Evolutionary conservation across 2,113 vertebrate species (phyloP), one percentile per base, ranked within the genome.

Genomic region (Tyto alba): DNA sequence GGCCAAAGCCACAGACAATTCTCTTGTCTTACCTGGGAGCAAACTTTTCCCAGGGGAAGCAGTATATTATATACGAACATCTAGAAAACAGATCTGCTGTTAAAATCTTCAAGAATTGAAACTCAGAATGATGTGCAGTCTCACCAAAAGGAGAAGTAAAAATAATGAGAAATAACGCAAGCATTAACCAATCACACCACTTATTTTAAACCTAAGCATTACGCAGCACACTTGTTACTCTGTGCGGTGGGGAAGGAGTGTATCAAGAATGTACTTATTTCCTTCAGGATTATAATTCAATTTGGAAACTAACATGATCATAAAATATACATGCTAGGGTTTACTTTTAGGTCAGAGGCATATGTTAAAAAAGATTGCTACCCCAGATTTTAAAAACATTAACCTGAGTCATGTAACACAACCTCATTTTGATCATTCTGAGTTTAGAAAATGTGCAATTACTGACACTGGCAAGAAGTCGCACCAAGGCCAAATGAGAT

Each of bases 401-500:
- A 78, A 19, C 45, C 27, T 20, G 0, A 95, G 36, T 72, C 56
- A 63, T 53, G n/a, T 43, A 76, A 71, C 32, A 45, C 10, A 93
- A 85, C 40, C 72, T 82, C 60, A 76, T 87, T 95, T 94, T 93
- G 62, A 92, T 96, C 72, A 87, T 69, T 89, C 38, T 41, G 50
- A 59, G 50, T 68, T 93, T 66, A 87, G 73, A 94, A 95, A 90
- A 92, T 77, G 41, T 81, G 57, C 78, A 94, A 86, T 95, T 93
- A 92, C 66, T 89, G 67, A 82, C 52, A 21, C 66, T 79, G 60
- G 80, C 52, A 89, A 89, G 85, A 96, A 92, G 77, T 89, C 88
- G 92, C 64, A 92, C 20, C 32, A 87, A 81, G 84, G 78, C 56
- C 80, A 94, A 91, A 94, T 45, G 73, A 75, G 73, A 94, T 93